Conservation (phyloP, 2,113 vertebrate species). For the Anoura caudifer region DNA sequence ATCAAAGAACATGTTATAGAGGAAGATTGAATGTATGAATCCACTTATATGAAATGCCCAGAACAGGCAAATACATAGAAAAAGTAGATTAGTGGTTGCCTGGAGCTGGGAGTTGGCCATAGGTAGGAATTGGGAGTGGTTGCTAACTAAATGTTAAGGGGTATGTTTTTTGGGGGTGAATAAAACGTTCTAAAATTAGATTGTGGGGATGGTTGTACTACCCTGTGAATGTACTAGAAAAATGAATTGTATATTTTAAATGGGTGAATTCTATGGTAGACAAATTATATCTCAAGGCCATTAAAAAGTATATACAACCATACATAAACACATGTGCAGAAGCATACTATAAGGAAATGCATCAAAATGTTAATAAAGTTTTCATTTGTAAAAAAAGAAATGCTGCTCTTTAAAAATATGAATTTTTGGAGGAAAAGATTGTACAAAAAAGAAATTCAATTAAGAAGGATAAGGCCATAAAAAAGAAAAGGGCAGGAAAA, state of each 20-base stretch:
- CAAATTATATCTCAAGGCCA: not conserved
- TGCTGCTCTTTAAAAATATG: constrained; percentile 15
- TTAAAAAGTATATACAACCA: not conserved
- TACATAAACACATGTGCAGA: not conserved
- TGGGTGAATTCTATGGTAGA: too few species aligned
- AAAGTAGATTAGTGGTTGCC: too few species aligned
- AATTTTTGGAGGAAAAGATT: not conserved
- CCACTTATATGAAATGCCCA: too few species aligned
- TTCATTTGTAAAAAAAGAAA: not conserved
- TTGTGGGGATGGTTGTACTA: not conserved
- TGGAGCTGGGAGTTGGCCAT: not conserved
- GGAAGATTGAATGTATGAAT: too few species aligned
- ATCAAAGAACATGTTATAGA: too few species aligned
- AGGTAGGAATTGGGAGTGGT: not conserved
- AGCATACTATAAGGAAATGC: not conserved
- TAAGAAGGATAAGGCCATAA: constrained; percentile 13
- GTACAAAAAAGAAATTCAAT: constrained; percentile 32
- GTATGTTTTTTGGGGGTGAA: not conserved
- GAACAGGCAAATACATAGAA: too few species aligned
- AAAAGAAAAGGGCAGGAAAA: constrained; percentile 19
- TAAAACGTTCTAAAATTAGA: constrained; percentile 18
- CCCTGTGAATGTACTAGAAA: not conserved
- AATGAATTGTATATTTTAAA: too few species aligned
- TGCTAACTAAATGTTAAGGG: not conserved
- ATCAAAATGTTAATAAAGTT: not conserved